Conservation (phyloP, 2,113 vertebrate genomes). For the Chaenocephalus aceratus region DNA sequence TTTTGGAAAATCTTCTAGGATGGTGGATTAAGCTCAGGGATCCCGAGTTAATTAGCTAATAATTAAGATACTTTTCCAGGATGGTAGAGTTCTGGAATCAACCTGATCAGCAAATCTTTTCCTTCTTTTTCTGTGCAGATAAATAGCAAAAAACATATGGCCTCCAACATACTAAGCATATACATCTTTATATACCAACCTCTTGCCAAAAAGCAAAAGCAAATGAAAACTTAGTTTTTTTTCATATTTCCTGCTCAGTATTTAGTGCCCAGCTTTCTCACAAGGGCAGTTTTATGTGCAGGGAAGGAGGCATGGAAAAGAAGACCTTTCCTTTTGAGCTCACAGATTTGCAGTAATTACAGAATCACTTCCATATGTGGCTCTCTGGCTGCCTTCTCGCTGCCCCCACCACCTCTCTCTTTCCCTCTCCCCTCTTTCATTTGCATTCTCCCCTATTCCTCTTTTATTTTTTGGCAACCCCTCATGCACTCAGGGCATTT, state of each 20-base stretch:
- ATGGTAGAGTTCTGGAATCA: slow-evolving; percentile 31
- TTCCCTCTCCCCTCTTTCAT: slow-evolving; percentile 70
- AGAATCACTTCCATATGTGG: slow-evolving; percentile 89
- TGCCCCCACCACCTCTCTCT: slow-evolving; percentile 76
- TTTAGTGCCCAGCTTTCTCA: slow-evolving; percentile 78
- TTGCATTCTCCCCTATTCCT: slow-evolving; percentile 73
- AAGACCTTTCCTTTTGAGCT: slow-evolving; percentile 86
- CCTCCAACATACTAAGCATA: slow-evolving; percentile 11
- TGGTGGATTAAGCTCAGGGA: slow-evolving; percentile 44
- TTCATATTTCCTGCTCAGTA: slow-evolving; percentile 54
- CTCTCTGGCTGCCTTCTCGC: slow-evolving; percentile 81
- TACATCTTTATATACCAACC: slow-evolving; percentile 38
- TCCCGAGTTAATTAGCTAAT: slow-evolving; percentile 43
- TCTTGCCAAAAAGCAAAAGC: slow-evolving; percentile 46
- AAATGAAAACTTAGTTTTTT: slow-evolving; percentile 50
- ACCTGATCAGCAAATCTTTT: slow-evolving; percentile 24
- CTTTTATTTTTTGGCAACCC: slow-evolving; percentile 57
- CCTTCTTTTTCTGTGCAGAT: neutral
- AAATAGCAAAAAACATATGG: slow-evolving; percentile 32
- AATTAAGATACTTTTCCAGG: slow-evolving; percentile 38
- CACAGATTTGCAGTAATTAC: slow-evolving; percentile 88
- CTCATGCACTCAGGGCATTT: slow-evolving; percentile 51
- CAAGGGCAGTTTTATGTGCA: slow-evolving; percentile 83
- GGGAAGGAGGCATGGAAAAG: slow-evolving; percentile 83
- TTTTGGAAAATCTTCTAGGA: slow-evolving; percentile 44